Evolutionary conservation across 2,113 vertebrate species (phyloP).

Genomic region (Pterocles orientalis): DNA sequence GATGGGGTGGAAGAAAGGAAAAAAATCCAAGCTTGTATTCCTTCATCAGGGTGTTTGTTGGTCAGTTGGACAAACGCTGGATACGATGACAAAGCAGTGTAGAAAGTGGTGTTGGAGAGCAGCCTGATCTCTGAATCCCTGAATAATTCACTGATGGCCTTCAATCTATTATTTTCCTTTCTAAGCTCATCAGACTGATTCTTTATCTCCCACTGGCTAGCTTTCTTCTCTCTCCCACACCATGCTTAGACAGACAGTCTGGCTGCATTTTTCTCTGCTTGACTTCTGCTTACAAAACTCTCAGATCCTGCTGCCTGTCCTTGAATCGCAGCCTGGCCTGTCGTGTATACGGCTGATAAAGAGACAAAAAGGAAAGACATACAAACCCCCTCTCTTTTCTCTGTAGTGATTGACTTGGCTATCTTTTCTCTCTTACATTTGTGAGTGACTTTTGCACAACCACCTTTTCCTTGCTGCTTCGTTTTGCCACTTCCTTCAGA

Average conservation of each 20-base stretch:
- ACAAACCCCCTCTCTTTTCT: rapidly evolving
- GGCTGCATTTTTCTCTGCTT: not conserved
- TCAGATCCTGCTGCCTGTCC: not conserved
- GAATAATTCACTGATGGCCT: not conserved
- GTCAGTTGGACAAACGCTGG: not conserved
- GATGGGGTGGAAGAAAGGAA: not conserved
- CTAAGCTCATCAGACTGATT: not conserved
- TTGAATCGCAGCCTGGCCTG: not conserved
- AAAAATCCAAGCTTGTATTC: not conserved
- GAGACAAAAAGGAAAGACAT: not conserved
- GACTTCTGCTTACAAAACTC: slow-evolving; percentile 33
- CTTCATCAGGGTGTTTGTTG: not conserved
- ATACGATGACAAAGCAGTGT: not conserved
- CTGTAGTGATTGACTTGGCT: not conserved
- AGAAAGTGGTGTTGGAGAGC: not conserved
- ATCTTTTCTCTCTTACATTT: not conserved
- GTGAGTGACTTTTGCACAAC: not conserved
- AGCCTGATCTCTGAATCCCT: not conserved
- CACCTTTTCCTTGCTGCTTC: not conserved
- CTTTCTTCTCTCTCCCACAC: slow-evolving; percentile 36
- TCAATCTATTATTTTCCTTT: slow-evolving; percentile 26
- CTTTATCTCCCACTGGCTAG: slow-evolving; percentile 21
- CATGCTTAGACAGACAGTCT: not conserved
- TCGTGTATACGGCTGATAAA: not conserved
- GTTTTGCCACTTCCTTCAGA: not conserved